Evolutionary conservation across 1,140 invertebrate genomes (phyloP).

Genomic region (Brachionus rubens): DNA sequence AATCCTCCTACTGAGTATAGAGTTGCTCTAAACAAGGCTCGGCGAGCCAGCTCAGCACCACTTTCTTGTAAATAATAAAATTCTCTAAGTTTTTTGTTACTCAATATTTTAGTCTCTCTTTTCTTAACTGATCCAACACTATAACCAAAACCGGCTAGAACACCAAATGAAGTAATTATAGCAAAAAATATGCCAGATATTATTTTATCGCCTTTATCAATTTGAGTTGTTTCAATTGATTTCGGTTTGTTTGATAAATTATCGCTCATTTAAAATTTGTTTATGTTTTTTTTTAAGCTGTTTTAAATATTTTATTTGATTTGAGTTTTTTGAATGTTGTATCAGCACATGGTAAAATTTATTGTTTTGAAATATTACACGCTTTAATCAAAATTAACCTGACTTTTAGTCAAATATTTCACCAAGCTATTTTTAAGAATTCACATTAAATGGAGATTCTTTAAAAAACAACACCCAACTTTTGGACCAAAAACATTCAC

Average conservation of each 20-base stretch:
- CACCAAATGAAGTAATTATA: conserved; percentile 1
- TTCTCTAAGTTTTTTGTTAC: neutral
- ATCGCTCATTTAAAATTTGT: conserved; percentile 7
- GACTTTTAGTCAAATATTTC: too few species aligned
- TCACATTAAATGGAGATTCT: too few species aligned
- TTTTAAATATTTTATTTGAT: neutral
- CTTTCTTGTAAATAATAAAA: conserved; percentile 21
- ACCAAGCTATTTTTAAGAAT: too few species aligned
- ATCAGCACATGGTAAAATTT: too few species aligned
- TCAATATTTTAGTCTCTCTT: conserved; percentile 13
- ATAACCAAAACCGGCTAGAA: conserved; percentile 29
- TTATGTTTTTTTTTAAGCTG: neutral
- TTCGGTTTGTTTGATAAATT: neutral
- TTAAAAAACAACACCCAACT: too few species aligned
- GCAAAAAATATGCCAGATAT: conserved; percentile 43
- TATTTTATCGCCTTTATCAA: conserved; percentile 42
- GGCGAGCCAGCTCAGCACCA: conserved; percentile 16
- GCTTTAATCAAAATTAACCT: too few species aligned
- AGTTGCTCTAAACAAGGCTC: conserved; percentile 41
- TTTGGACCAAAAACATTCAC: too few species aligned
- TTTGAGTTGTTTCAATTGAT: neutral
- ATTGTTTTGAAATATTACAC: too few species aligned
- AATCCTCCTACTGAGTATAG: conserved; percentile 26
- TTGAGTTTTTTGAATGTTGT: too few species aligned
- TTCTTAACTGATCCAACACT: conserved; percentile 11